A percentile compares a stretch with the other conserved stretches of the same genome.
Conservation (phyloP, 2,797 vertebrate genomes). For the Sebastes vulpes region DNA sequence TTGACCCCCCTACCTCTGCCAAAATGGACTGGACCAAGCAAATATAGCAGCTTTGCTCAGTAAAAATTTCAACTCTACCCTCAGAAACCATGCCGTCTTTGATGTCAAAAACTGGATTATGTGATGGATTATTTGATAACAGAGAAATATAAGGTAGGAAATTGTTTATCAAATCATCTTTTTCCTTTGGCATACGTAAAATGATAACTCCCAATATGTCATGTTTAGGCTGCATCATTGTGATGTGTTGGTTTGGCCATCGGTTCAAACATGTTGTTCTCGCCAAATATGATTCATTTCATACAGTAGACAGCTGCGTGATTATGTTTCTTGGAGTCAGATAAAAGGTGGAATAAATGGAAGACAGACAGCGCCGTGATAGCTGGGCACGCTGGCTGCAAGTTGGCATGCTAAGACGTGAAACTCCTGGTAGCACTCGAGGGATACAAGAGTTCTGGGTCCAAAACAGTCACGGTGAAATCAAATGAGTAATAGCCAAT, state of each 20-base stretch:
- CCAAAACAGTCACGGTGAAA: background rate
- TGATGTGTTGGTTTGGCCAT: background rate
- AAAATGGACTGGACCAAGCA: conserved; percentile 48
- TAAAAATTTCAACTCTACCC: background rate
- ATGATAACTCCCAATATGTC: background rate
- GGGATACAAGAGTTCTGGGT: background rate
- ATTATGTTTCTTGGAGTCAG: conserved; percentile 29
- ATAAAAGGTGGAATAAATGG: conserved; percentile 30
- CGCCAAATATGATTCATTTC: background rate
- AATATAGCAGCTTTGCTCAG: conserved; percentile 26
- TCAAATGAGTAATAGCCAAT: background rate
- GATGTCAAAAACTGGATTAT: conserved; percentile 39
- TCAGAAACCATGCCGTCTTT: conserved; percentile 30
- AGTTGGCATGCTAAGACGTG: conserved; percentile 29
- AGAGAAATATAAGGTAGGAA: conserved; percentile 65
- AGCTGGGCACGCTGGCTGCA: conserved; percentile 17
- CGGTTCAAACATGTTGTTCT: background rate
- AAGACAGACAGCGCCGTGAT: background rate
- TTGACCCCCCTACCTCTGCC: background rate
- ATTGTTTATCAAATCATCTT: background rate
- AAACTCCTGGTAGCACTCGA: conserved; percentile 5
- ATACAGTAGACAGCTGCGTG: background rate
- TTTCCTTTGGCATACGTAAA: background rate
- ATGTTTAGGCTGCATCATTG: background rate
- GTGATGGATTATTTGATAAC: conserved; percentile 60